A percentile compares a stretch with the other conserved stretches of the same genome.
Evolutionary conservation across 1,140 invertebrate genomes (phyloP).

Genomic region (Euwallacea fornicatus): DNA sequence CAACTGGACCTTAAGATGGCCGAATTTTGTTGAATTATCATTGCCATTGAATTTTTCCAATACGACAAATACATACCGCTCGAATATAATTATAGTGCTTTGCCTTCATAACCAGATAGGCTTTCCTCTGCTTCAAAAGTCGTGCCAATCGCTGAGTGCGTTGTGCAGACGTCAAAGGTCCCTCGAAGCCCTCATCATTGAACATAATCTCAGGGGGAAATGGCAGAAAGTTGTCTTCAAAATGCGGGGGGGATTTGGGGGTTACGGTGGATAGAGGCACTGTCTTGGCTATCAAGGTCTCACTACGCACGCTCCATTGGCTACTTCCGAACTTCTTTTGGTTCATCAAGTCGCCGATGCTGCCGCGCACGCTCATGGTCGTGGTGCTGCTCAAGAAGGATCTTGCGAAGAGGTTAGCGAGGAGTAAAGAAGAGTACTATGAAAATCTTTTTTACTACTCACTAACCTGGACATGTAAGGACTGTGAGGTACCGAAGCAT

Average conservation of each 20-base stretch:
- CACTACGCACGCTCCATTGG: conserved; percentile 65
- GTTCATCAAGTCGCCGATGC: conserved; percentile 79
- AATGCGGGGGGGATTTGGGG: conserved; percentile 54
- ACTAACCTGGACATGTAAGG: conserved; percentile 55
- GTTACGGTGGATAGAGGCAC: conserved; percentile 73
- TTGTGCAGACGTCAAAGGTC: conserved; percentile 63
- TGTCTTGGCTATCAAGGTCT: conserved; percentile 67
- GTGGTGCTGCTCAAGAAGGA: conserved; percentile 54
- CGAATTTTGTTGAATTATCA: too few species aligned
- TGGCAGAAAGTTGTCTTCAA: conserved; percentile 10
- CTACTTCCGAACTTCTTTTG: conserved; percentile 69
- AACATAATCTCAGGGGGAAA: conserved; percentile 28
- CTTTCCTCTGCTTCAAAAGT: conserved; percentile 59
- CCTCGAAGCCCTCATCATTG: conserved; percentile 33
- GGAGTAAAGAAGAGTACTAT: not conserved
- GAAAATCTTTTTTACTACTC: not conserved
- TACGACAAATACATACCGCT: conserved; percentile 18
- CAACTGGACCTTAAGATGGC: too few species aligned
- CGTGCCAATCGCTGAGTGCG: conserved; percentile 66
- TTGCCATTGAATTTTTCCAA: too few species aligned
- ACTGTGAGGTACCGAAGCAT: conserved; percentile 57
- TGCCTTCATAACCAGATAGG: conserved; percentile 31
- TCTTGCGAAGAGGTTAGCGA: not conserved
- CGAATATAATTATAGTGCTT: conserved; percentile 26
- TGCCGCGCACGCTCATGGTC: conserved; percentile 60